Base-by-base conservation (phyloP, 1,140 invertebrate species). In the Coenobita brevimanus region DNA sequence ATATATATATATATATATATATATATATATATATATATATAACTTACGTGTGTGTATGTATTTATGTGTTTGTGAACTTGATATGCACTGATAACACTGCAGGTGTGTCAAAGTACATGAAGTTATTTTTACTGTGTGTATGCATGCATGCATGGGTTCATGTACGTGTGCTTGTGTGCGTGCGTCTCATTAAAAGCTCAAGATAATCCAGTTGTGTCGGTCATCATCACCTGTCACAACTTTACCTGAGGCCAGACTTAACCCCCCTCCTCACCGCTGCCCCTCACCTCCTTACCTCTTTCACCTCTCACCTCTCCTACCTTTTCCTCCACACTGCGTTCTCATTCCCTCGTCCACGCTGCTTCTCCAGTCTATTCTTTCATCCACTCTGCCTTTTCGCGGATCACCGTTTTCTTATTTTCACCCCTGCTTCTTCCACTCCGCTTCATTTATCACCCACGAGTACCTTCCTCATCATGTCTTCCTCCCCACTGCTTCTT, bases 221-320 rank as follows among this genome's bases (percentile, higher is more conserved):
- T 67, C 62, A 67, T 67, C 62, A 67, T 67, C 36, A 24, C 62
- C 62, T 67, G 62, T 67, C 62, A 67, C 62, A 67, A 67, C 62
- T 67, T 24, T 13, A 67, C 73, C 36, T n/a, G 73, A 21, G 10
- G n/a, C 1, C 15, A 36, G 43, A 43, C 33, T 41, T 24, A 24
- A 36, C 38, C 30, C 2, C 3, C 13, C 30, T 30, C 24, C 27
- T 50, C 30, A 3, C 3, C 30, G 30, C 43, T 50, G 24, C 75
- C 33, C 41, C 41, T 78, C 27, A 6, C 36, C 71, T 80, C 27
- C 38, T 36, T 3, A 54, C 36, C 50, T 15, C 27, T 3, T 79
- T 21, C 50, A 33, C 21, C 21, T 79, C 2, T 36, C 21, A n/a
- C n/a, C n/a, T 62, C 54, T 60, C 76, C 30, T 27, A 27, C 50